Percentiles rank a stretch among this genome's conserved stretches.
These are phyloP conservation scores for Heteromurus nitidus DNA, from an alignment of 2,888 invertebrate genomes.

Conservation along the genomic window DNA sequence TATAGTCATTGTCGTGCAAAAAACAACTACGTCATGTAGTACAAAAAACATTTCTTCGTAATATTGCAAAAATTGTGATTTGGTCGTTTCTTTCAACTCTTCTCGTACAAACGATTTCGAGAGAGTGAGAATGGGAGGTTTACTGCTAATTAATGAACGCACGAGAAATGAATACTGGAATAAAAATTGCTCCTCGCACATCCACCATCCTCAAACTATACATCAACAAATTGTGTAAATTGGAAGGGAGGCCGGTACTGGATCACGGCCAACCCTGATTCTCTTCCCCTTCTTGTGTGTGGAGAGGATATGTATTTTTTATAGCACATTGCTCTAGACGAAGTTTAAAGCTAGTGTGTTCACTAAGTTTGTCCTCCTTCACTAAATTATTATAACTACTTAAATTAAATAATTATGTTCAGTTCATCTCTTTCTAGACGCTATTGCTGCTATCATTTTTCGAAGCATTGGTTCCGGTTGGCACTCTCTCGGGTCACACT, in stretches of 20 bases:
- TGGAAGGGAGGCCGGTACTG: too few relatives aligned
- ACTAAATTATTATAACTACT: conserved; percentile 36
- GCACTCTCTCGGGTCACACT: conserved; percentile 93
- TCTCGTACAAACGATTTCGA: conserved; percentile 14
- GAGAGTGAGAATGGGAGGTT: too few relatives aligned
- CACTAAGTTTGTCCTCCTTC: conserved; percentile 8
- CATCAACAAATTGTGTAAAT: too few relatives aligned
- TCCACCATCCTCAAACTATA: neutral
- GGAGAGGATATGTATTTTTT: neutral
- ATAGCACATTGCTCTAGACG: too few relatives aligned
- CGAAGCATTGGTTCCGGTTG: conserved; percentile 92
- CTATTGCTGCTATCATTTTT: conserved; percentile 87
- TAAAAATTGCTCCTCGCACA: too few relatives aligned
- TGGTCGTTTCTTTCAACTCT: too few relatives aligned
- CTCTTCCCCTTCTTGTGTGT: neutral
- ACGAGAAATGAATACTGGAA: neutral
- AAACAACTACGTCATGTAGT: too few relatives aligned
- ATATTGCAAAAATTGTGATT: conserved; percentile 48
- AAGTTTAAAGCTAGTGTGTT: neutral
- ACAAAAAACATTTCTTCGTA: neutral
- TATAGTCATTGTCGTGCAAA: conserved; percentile 10
- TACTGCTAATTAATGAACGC: too few relatives aligned
- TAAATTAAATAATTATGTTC: conserved; percentile 51
- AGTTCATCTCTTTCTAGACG: conserved; percentile 73
- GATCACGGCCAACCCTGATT: neutral